phyloP scores from a whole-genome alignment of 35 echinoderm and acorn worm species.

The Amphiura filiformis region DNA sequence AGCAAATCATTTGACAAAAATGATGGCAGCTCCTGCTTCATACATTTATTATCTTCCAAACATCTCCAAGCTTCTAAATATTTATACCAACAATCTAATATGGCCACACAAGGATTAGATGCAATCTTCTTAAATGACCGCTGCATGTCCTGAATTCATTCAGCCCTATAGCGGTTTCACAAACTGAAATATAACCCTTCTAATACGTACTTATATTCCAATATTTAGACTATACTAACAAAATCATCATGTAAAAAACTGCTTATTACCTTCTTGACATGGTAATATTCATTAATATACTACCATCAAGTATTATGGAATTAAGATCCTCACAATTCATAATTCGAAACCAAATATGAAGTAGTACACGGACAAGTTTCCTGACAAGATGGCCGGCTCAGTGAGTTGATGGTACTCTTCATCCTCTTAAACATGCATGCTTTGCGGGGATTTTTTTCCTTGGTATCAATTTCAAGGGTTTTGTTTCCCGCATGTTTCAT shows the following conservation, averaged over 20 bases:
- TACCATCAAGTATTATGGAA: background rate
- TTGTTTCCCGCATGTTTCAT: background rate
- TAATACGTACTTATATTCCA: background rate
- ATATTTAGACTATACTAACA: background rate
- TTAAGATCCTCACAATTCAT: background rate
- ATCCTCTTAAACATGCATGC: too few species aligned
- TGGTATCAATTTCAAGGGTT: conserved; percentile 1
- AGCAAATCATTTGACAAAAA: background rate
- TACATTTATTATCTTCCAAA: conserved; percentile 5
- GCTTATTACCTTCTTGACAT: background rate
- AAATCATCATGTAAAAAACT: too few species aligned
- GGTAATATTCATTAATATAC: background rate
- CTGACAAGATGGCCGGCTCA: too few species aligned
- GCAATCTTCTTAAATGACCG: background rate
- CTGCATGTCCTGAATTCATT: conserved; percentile 6
- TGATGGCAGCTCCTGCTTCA: background rate
- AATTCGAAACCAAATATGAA: background rate
- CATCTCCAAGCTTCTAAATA: background rate
- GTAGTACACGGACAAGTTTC: background rate
- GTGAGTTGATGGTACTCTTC: too few species aligned
- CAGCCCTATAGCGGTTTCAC: background rate
- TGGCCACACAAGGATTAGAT: background rate
- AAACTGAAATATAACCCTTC: background rate
- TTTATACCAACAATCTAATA: conserved; percentile 3
- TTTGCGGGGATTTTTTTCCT: too few species aligned